Percentiles rank a stretch among this genome's conserved stretches.
Conservation (phyloP, 2,113 vertebrate species). For the Chinchilla lanigera region DNA sequence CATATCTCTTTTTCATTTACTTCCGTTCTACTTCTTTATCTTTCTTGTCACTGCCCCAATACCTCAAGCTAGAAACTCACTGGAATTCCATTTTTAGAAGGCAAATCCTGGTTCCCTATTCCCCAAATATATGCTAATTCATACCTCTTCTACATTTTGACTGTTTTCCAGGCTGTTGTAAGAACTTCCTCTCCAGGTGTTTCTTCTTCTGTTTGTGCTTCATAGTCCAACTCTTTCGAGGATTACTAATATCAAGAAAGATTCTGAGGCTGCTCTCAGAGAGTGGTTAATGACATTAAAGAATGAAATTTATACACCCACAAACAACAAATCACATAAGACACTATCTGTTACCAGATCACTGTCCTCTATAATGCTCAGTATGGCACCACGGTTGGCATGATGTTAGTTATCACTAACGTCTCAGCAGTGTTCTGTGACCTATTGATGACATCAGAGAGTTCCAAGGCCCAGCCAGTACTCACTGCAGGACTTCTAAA, state of each 20-base stretch:
- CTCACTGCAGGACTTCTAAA: not conserved
- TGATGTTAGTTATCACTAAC: not conserved
- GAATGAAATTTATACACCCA: not conserved
- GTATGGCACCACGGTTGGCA: too few relatives aligned
- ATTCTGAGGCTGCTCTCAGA: not conserved
- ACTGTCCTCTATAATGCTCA: not conserved
- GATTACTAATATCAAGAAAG: not conserved
- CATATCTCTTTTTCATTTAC: fast-evolving
- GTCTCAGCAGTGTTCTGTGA: not conserved
- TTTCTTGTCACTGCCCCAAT: not conserved
- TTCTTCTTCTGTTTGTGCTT: not conserved
- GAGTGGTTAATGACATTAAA: not conserved
- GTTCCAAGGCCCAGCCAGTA: not conserved
- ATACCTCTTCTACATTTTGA: not conserved
- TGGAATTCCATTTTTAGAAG: not conserved
- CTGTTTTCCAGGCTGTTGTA: not conserved
- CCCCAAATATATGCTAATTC: not conserved
- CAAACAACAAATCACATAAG: not conserved
- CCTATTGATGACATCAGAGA: not conserved
- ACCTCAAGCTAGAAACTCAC: not conserved
- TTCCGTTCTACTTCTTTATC: not conserved
- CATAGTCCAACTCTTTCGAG: not conserved
- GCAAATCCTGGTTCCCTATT: not conserved
- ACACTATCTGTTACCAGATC: not conserved
- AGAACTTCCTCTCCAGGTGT: not conserved